These are phyloP conservation scores for Odocoileus virginianus DNA, from an alignment of 2,113 vertebrate genomes.

Conservation along the genomic window DNA sequence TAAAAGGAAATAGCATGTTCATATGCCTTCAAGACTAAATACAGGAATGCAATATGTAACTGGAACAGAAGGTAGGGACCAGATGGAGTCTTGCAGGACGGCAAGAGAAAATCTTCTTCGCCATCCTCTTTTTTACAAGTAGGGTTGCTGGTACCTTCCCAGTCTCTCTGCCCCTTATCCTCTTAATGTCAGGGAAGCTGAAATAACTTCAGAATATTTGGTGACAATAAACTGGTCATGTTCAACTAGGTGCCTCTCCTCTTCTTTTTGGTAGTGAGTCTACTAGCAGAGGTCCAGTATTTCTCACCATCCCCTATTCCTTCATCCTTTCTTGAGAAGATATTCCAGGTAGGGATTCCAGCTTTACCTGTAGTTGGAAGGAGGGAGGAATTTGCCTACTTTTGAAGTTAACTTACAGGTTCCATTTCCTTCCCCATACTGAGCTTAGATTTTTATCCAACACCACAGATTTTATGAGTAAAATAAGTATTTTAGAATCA, in stretches of 20 bases:
- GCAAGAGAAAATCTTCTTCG: background rate
- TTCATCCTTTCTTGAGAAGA: background rate
- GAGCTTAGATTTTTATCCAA: background rate
- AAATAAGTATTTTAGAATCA: background rate
- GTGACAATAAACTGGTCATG: background rate
- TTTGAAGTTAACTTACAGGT: background rate
- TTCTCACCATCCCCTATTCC: background rate
- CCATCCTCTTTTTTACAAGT: background rate
- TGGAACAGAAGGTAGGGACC: background rate
- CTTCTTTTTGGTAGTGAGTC: background rate
- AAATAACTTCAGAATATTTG: background rate
- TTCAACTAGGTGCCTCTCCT: background rate
- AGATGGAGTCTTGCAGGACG: background rate
- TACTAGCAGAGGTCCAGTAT: background rate
- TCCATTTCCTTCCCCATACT: background rate
- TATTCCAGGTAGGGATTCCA: background rate
- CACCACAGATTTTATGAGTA: background rate
- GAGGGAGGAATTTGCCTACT: background rate
- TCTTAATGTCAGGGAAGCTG: background rate
- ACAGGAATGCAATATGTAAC: background rate
- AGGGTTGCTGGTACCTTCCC: background rate
- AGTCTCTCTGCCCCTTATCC: background rate
- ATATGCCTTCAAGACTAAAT: background rate
- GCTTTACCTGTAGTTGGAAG: background rate
- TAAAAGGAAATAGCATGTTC: background rate